phyloP scores from a whole-genome alignment of 2,113 vertebrate species.

The Cacatua alba region DNA sequence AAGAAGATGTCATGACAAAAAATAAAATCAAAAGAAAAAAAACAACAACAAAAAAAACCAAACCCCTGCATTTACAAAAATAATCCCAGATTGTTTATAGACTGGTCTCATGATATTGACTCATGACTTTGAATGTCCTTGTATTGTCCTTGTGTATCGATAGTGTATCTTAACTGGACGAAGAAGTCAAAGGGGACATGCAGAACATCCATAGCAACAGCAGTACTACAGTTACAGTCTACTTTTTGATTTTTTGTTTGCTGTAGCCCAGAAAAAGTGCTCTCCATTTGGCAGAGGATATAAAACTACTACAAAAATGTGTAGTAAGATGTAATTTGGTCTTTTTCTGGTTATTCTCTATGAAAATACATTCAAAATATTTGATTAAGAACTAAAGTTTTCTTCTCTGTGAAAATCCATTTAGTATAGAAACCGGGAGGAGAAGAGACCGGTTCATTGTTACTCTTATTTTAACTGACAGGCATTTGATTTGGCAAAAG shows the following conservation, averaged over 20 bases:
- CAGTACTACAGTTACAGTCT: background rate
- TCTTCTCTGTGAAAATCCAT: background rate
- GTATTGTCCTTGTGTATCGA: background rate
- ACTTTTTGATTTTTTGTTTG: background rate
- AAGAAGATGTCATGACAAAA: background rate
- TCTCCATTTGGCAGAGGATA: background rate
- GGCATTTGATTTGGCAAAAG: background rate
- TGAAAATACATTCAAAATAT: constrained; percentile 14
- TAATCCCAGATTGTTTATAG: background rate
- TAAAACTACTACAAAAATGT: constrained; percentile 4
- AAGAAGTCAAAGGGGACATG: background rate
- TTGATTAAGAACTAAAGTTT: background rate
- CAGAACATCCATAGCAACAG: background rate
- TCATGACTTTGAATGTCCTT: background rate
- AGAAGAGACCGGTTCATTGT: background rate
- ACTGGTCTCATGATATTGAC: background rate
- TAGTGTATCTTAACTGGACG: background rate
- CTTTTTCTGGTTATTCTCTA: background rate
- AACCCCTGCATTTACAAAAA: background rate
- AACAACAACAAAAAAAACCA: background rate
- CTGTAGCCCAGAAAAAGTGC: background rate
- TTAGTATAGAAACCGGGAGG: background rate
- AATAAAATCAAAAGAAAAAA: background rate
- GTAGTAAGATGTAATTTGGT: background rate
- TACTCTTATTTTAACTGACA: background rate